Base-by-base conservation (phyloP, 2,797 vertebrate species). In the Bradypus variegatus region DNA sequence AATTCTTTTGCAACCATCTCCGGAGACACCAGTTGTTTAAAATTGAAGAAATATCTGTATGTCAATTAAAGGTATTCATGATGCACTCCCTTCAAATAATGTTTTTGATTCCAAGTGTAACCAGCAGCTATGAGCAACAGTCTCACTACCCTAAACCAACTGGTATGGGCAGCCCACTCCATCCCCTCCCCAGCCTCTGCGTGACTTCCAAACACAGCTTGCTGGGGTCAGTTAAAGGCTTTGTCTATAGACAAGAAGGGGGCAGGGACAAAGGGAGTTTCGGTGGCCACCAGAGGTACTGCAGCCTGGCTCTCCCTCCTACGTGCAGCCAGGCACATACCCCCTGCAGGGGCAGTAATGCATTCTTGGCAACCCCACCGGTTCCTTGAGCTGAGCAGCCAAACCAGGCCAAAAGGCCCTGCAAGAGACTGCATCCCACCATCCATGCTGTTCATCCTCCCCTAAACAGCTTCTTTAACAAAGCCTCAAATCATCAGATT, bases 261-360 rank as follows among this genome's bases (percentile, higher is more conserved):
- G 55, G 16, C 53, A 19, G 14, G 25, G 55, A 67, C 10, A 2
- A 4, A 41, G 84, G 55, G 23, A 48, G 48, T 55, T 76, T 64
- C 3, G 79, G 93, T 93, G 95, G 97, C 95, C 64, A 88, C 13
- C 0, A 0, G 55, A 27, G 91, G 95, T 95, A 97, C 93, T 96
- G 96, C 96, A 96, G 95, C 82, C 86, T 0, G 11, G 73, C 90
- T 92, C 13, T 90, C 72, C 83, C 75, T 75, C 86, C 94, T 97
- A 97, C 96, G 96, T 97, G 97, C 96, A 85, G 89, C n/a, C 60
- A 79, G 48, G 90, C 97, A 97, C 96, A 93, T 0, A 29, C 31
- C 33, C 33, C 4, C 92, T 8, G 95, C 86, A 50, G 88, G 36
- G 16, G 93, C 4, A 83, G 81, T 88, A 86, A 48, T 75, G 6